A percentile compares a stretch with the other conserved stretches of the same genome.
phyloP scores from a whole-genome alignment of 2,888 invertebrate species.

The Diogma glabrata region DNA sequence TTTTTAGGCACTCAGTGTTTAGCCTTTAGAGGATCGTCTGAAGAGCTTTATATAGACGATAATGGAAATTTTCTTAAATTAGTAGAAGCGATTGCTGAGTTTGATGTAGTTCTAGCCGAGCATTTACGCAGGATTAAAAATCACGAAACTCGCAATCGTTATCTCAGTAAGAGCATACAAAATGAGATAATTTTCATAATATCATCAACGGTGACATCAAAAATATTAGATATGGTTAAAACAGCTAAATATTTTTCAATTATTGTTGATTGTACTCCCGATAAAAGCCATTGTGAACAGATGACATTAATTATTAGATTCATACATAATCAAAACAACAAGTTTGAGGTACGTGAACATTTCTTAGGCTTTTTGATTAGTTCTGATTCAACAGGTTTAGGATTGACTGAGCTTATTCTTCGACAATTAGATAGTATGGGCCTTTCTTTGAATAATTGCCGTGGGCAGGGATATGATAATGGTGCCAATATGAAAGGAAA shows the following conservation, averaged over 20 bases:
- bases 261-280: background rate
- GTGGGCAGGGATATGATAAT: constrained; percentile 13
- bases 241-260: background rate
- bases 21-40: constrained; percentile 13
- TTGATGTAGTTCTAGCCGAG: constrained; percentile 12
- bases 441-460: constrained; percentile 12
- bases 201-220: constrained; percentile 11
- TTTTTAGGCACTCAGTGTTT: constrained; percentile 11
- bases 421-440: constrained; percentile 8
- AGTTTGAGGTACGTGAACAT: constrained; percentile 9
- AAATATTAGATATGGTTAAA: constrained; percentile 11
- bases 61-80: constrained; percentile 12
- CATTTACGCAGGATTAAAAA: constrained; percentile 9
- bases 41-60: background rate
- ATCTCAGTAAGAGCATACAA: constrained; percentile 11
- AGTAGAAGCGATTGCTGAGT: constrained; percentile 9
- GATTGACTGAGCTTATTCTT: constrained; percentile 10
- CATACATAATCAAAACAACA: constrained; percentile 3
- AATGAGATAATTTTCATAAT: constrained; percentile 6
- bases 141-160: constrained; percentile 13
- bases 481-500: constrained; percentile 9
- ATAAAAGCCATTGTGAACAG: constrained; percentile 4
- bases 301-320: constrained; percentile 5
- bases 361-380: constrained; percentile 9
- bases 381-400: constrained; percentile 2